Percentiles rank a stretch among this genome's conserved stretches.
Evolutionary conservation across 2,113 vertebrate species (phyloP).

Genomic region (Mus pahari): DNA sequence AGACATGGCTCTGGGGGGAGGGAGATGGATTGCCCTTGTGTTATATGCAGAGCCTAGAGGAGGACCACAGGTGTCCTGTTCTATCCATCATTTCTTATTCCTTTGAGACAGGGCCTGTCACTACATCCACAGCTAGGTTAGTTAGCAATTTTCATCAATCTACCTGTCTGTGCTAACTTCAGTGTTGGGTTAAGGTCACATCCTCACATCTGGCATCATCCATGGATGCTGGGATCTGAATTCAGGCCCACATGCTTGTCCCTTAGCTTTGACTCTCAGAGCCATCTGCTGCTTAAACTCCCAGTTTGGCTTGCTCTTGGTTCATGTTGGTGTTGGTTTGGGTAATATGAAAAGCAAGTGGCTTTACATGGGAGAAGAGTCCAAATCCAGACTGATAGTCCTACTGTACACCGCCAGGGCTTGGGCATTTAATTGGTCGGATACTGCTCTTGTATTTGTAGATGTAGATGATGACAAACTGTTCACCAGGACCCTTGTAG

Average conservation of each 20-base stretch:
- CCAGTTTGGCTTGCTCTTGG: neutral
- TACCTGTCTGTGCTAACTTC: accelerated
- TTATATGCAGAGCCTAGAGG: neutral
- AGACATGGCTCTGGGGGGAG: neutral
- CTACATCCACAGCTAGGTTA: no score
- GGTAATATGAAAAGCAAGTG: neutral
- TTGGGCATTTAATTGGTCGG: neutral
- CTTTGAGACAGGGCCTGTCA: neutral
- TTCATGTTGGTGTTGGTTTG: neutral
- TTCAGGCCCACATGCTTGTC: no score
- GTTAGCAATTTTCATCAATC: neutral
- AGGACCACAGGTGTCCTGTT: neutral
- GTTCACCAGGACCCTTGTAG: neutral
- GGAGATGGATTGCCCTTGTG: neutral
- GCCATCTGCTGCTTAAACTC: neutral
- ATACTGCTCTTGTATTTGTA: neutral
- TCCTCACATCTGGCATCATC: neutral
- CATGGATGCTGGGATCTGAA: neutral
- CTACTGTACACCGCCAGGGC: accelerated
- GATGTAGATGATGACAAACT: neutral
- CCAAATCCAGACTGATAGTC: neutral
- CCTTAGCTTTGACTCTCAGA: no score
- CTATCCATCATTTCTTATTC: no score
- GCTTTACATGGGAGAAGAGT: neutral
- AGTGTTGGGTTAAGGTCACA: neutral